Evolutionary conservation across 92 coral and sea anemone species (phyloP).

Genomic region (Blastomussa wellsi): DNA sequence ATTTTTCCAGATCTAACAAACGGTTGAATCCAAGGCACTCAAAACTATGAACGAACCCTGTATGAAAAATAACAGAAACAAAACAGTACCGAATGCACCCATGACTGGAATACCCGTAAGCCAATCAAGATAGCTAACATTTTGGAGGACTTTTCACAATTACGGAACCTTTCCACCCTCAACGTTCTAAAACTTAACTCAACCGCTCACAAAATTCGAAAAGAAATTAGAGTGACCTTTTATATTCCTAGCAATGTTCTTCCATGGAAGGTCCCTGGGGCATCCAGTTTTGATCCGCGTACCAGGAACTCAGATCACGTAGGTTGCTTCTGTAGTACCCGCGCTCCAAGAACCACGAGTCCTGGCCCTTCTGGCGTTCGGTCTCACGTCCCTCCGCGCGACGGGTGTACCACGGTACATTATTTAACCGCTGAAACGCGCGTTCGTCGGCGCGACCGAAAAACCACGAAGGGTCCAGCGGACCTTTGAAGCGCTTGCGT

Average conservation of each 20-base stretch:
- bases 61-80: background rate
- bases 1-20: background rate
- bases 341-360: constrained; percentile 72
- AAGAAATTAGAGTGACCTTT: background rate
- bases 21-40: background rate
- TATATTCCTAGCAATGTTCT: constrained; percentile 13
- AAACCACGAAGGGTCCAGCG: constrained; percentile 31
- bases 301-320: constrained; percentile 17
- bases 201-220: background rate
- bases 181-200: background rate
- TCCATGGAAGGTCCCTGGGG: constrained; percentile 50
- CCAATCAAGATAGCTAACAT: background rate
- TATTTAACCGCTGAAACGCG: constrained; percentile 59
- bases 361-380: constrained; percentile 53
- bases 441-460: constrained; percentile 70
- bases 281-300: constrained; percentile 28
- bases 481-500: constrained; percentile 29
- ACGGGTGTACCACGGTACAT: constrained; percentile 67
- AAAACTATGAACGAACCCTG: background rate
- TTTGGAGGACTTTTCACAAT: background rate
- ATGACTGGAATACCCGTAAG: background rate
- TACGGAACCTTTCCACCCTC: background rate
- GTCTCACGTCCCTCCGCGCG: constrained; percentile 65
- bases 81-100: background rate
- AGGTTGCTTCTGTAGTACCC: constrained; percentile 53